Evolutionary conservation across 2,113 vertebrate species (phyloP).

Genomic region (Colaptes auratus): DNA sequence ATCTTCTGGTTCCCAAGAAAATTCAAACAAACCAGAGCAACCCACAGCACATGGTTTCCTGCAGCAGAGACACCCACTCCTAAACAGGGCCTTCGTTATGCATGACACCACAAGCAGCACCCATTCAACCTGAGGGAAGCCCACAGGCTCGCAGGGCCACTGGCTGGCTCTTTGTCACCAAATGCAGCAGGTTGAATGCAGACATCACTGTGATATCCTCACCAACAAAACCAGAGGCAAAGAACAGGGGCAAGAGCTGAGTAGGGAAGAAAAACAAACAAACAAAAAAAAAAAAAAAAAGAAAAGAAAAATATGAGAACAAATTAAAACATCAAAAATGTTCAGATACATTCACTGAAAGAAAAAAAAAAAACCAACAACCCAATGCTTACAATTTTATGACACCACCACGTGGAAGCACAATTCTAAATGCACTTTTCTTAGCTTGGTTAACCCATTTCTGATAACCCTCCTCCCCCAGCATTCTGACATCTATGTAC

Average conservation of each 20-base stretch:
- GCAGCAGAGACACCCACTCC: conserved; percentile 81
- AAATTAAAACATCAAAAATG: conserved; percentile 77
- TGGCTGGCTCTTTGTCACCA: conserved; percentile 98
- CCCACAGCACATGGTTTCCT: conserved; percentile 68
- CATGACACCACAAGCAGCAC: conserved; percentile 86
- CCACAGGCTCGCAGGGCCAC: conserved; percentile 94
- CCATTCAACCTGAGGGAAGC: conserved; percentile 97
- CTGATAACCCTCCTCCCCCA: neutral
- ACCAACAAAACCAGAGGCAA: conserved; percentile 83
- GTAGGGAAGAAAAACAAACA: conserved; percentile 77
- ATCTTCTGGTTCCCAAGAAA: conserved; percentile 57
- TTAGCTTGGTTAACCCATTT: neutral
- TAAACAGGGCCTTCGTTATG: conserved; percentile 72
- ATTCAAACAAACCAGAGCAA: conserved; percentile 61
- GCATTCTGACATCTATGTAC: neutral
- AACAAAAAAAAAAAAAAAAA: conserved; percentile 59
- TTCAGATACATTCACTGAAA: conserved; percentile 62
- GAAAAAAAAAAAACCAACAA: conserved; percentile 48
- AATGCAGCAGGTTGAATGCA: conserved; percentile 99
- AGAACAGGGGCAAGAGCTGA: conserved; percentile 84
- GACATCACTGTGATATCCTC: conserved; percentile 93
- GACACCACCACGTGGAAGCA: neutral
- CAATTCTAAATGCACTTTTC: conserved; percentile 15
- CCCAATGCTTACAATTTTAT: conserved; percentile 32
- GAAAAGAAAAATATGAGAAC: conserved; percentile 60